Conservation (phyloP, 2,888 invertebrate species). For the Galerucella calmariensis region DNA sequence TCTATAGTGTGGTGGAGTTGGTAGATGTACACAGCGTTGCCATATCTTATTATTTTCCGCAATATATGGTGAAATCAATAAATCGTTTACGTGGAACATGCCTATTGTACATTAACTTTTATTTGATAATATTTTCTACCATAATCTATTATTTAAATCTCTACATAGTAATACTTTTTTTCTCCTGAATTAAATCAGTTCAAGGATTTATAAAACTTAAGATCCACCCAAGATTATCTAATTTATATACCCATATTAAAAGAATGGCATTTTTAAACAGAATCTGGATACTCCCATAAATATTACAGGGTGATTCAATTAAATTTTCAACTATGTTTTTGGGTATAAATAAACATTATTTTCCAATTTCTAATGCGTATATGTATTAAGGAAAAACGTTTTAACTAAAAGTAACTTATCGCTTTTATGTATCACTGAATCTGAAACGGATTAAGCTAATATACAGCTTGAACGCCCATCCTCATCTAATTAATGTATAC, state of each 20-base stretch:
- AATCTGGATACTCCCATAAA: slow-evolving; percentile 19
- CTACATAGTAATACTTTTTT: not conserved
- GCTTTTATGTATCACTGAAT: slow-evolving; percentile 5
- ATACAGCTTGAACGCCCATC: not conserved
- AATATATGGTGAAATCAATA: slow-evolving; percentile 36
- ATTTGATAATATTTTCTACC: slow-evolving; percentile 1
- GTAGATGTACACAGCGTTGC: slow-evolving; percentile 38
- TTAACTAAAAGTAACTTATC: not conserved
- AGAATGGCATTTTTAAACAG: slow-evolving; percentile 10
- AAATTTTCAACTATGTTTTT: not conserved
- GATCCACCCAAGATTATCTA: not conserved
- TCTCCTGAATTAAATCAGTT: not conserved
- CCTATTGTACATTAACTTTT: slow-evolving; percentile 16
- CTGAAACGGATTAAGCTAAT: not conserved
- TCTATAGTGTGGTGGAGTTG: slow-evolving; percentile 40
- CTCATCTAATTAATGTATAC: slow-evolving; percentile 14
- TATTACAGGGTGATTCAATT: slow-evolving; percentile 12
- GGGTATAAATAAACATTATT: not conserved
- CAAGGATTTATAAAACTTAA: not conserved
- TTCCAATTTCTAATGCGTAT: not conserved
- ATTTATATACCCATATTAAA: not conserved
- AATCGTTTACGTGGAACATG: slow-evolving; percentile 30
- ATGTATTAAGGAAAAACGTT: not conserved
- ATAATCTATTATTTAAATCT: not conserved
- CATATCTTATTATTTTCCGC: slow-evolving; percentile 33